Evolutionary conservation across 2,888 invertebrate genomes (phyloP).

Genomic region (Choreutis nemorana): DNA sequence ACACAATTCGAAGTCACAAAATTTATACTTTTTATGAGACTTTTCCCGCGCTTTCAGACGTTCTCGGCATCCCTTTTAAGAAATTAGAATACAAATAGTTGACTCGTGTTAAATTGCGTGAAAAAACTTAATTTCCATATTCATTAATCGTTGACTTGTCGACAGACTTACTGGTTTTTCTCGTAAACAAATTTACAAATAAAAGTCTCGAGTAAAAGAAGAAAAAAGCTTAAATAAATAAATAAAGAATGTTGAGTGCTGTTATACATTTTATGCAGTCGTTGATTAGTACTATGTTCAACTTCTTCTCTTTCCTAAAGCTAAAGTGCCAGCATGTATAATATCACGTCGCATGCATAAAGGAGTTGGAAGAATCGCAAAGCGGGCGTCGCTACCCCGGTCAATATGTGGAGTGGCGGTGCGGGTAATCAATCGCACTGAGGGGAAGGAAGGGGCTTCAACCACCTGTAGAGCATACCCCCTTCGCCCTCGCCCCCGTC

Average conservation of each 20-base stretch:
- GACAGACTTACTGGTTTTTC: too few species aligned
- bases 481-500: slow-evolving; percentile 16
- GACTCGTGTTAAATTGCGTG: slow-evolving; percentile 44
- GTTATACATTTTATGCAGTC: too few species aligned
- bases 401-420: slow-evolving; percentile 65
- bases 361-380: slow-evolving; percentile 45
- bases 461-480: slow-evolving; percentile 50
- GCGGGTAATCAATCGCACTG: slow-evolving; percentile 60
- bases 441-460: slow-evolving; percentile 22
- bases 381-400: slow-evolving; percentile 56
- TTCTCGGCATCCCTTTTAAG: slow-evolving; percentile 10
- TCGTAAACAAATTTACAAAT: too few species aligned
- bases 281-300: too few species aligned
- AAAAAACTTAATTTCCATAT: slow-evolving; percentile 46
- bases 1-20: too few species aligned
- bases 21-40: too few species aligned
- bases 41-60: neutral
- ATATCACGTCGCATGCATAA: slow-evolving; percentile 37
- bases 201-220: too few species aligned
- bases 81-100: slow-evolving; percentile 51
- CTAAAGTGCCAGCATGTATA: too few species aligned
- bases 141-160: slow-evolving; percentile 37
- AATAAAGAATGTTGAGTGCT: too few species aligned
- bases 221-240: too few species aligned
- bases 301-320: too few species aligned